Conservation (phyloP, 2,113 vertebrate genomes). For the Himantopus leucocephalus region DNA sequence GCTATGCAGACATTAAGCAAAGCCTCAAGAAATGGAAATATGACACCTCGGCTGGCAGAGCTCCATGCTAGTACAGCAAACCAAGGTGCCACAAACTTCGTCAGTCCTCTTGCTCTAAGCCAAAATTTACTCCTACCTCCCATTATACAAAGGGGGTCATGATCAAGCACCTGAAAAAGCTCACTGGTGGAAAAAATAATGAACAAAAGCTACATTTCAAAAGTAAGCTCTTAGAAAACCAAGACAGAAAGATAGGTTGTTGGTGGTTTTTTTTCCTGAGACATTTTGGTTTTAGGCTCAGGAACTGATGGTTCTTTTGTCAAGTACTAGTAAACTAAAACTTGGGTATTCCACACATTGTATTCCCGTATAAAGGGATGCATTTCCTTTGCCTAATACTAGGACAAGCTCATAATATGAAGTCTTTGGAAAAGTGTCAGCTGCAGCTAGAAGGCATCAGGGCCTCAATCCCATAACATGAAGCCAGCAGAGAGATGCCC, state of each 20-base stretch:
- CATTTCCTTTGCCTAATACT: background rate
- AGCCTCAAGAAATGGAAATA: background rate
- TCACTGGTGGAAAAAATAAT: background rate
- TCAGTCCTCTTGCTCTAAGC: background rate
- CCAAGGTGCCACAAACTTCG: background rate
- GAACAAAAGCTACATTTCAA: background rate
- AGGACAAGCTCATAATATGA: background rate
- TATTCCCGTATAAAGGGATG: background rate
- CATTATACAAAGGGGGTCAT: background rate
- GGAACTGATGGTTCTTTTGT: background rate
- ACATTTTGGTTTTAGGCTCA: background rate
- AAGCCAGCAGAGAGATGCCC: background rate
- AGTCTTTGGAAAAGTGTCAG: background rate
- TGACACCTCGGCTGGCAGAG: background rate
- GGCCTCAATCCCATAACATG: background rate
- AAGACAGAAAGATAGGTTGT: background rate
- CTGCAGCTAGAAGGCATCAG: background rate
- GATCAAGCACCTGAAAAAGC: background rate
- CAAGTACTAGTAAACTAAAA: background rate
- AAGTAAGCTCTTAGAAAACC: background rate
- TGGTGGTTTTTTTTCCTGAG: background rate
- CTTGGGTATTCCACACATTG: background rate
- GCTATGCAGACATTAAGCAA: background rate
- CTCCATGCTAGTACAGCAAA: background rate
- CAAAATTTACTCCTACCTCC: background rate